Percentiles rank a stretch among this genome's conserved stretches.
These are phyloP conservation scores for Drosophila rhopaloa DNA, from an alignment of 1,140 invertebrate genomes.

Conservation along the genomic window DNA sequence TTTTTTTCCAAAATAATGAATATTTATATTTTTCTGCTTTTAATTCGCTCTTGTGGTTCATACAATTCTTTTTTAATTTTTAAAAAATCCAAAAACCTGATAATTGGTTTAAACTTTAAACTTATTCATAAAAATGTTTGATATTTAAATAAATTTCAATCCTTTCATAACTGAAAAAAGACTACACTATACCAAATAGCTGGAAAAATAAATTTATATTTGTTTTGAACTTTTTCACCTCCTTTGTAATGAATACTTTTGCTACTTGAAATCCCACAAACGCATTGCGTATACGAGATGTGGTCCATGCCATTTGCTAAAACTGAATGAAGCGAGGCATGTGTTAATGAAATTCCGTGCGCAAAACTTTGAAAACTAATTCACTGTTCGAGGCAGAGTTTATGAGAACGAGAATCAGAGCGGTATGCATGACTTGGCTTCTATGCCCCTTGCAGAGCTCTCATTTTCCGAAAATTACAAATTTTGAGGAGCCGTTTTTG, in stretches of 20 bases:
- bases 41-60: too few species aligned
- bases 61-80: too few species aligned
- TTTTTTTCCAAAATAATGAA: too few species aligned
- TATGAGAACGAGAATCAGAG: conserved; percentile 2
- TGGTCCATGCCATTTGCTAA: conserved; percentile 5
- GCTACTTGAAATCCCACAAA: not conserved
- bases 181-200: not conserved
- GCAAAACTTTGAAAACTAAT: conserved; percentile 23
- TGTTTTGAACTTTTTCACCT: not conserved
- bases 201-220: not conserved
- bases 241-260: not conserved
- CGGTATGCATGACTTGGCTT: conserved; percentile 12
- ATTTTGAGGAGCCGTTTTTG: not conserved
- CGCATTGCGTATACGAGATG: conserved; percentile 24
- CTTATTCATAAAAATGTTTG: too few species aligned
- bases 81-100: too few species aligned
- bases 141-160: too few species aligned
- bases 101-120: too few species aligned
- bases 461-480: not conserved
- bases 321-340: not conserved
- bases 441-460: conserved; percentile 8
- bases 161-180: not conserved
- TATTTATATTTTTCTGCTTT: too few species aligned
- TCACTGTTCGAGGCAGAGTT: conserved; percentile 6
- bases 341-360: conserved; percentile 18